Evolutionary conservation across 2,888 invertebrate species (phyloP).

Genomic region (Silvanus unidentatus): DNA sequence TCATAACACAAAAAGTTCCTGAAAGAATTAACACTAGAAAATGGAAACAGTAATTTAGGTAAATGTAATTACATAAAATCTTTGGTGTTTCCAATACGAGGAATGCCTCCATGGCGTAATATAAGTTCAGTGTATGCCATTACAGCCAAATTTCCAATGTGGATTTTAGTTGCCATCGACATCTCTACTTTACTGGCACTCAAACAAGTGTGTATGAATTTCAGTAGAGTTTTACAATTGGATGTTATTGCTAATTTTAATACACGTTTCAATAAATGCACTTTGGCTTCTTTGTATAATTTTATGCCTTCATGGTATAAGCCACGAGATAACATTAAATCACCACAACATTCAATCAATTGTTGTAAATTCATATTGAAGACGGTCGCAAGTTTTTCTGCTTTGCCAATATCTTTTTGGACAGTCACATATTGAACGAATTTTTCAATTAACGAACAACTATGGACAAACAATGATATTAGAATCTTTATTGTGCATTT

Average conservation of each 20-base stretch:
- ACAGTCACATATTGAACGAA: conserved; percentile 55
- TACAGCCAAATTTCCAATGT: conserved; percentile 60
- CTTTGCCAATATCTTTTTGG: conserved; percentile 51
- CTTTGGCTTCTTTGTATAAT: conserved; percentile 63
- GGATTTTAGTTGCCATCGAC: conserved; percentile 56
- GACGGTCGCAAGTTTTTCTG: conserved; percentile 53
- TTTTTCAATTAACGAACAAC: conserved; percentile 47
- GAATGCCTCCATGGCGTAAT: conserved; percentile 41
- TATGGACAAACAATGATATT: too few species aligned
- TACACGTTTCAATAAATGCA: conserved; percentile 52
- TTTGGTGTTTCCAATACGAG: conserved; percentile 40
- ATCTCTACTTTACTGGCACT: conserved; percentile 51
- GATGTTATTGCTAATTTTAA: conserved; percentile 57
- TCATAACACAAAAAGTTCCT: conserved; percentile 57
- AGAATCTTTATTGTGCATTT: too few species aligned
- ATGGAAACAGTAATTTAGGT: too few species aligned
- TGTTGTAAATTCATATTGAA: conserved; percentile 60
- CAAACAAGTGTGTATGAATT: conserved; percentile 54
- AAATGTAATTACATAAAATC: conserved; percentile 55
- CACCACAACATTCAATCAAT: conserved; percentile 73
- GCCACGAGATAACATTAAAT: conserved; percentile 68
- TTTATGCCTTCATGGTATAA: conserved; percentile 71
- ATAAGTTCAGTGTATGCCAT: conserved; percentile 59
- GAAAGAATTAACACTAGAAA: conserved; percentile 24
- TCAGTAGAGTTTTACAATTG: conserved; percentile 55